Percentiles rank a stretch among this genome's conserved stretches.
phyloP scores from a whole-genome alignment of 2,797 vertebrate species.

The Poecilia gillii region DNA sequence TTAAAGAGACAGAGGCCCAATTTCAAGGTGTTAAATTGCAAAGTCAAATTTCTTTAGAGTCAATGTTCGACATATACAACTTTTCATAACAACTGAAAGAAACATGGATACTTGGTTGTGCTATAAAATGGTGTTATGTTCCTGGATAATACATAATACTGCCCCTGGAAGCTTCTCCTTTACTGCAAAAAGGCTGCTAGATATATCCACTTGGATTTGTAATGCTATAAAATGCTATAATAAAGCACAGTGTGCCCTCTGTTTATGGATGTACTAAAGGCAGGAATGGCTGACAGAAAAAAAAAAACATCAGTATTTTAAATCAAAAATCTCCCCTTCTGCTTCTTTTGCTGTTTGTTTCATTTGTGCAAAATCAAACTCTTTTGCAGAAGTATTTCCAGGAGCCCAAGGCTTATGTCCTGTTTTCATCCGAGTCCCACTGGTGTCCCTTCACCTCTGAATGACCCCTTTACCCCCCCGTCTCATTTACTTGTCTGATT shows the following conservation, averaged over 20 bases:
- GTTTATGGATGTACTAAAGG: background rate
- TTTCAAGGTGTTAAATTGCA: no score
- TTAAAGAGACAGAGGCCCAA: no score
- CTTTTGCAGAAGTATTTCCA: constrained; percentile 67
- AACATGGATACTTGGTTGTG: no score
- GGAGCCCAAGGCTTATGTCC: constrained; percentile 25
- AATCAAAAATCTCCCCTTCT: background rate
- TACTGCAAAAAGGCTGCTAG: background rate
- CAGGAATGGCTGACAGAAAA: background rate
- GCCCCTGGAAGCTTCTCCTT: background rate
- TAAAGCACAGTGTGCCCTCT: background rate
- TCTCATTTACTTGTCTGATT: constrained; percentile 19
- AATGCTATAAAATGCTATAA: background rate
- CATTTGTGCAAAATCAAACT: constrained; percentile 38
- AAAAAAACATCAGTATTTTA: background rate
- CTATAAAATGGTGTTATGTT: no score
- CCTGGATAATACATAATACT: no score
- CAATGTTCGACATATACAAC: no score
- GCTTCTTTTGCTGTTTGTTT: background rate
- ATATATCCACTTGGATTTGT: background rate
- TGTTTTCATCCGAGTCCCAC: constrained; percentile 12
- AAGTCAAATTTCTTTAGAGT: no score
- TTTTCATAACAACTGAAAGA: no score
- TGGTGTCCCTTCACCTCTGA: constrained; percentile 42
- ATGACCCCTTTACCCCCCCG: constrained; percentile 29